Conservation (phyloP, 2,797 vertebrate genomes). For the Chaetophractus vellerosus region DNA sequence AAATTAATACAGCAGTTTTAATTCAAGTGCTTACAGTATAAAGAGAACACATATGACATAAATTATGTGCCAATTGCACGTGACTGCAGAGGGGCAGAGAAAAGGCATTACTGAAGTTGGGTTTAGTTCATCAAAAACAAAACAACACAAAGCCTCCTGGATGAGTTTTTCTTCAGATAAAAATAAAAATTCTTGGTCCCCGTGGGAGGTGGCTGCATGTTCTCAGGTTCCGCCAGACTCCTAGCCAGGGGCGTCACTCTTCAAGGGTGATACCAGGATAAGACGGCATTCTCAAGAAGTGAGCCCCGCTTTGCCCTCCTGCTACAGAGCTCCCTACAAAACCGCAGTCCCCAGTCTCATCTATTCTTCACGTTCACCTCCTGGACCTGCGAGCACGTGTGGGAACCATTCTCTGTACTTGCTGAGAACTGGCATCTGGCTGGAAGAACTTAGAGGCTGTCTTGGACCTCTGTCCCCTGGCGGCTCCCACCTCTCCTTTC, state of each 20-base stretch:
- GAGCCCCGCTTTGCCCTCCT: background rate
- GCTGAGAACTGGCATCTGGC: background rate
- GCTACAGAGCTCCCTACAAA: background rate
- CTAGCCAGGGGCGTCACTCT: background rate
- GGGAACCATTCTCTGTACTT: background rate
- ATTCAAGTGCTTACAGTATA: background rate
- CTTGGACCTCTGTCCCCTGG: background rate
- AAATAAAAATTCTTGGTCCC: background rate
- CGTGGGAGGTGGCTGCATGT: background rate
- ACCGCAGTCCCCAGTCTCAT: too few species aligned
- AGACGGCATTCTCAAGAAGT: background rate
- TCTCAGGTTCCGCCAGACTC: background rate
- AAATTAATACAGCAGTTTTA: constrained; percentile 46
- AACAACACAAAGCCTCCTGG: background rate
- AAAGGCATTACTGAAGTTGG: background rate
- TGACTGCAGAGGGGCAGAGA: constrained; percentile 6
- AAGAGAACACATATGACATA: background rate
- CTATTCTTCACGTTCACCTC: background rate
- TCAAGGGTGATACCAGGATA: too few species aligned
- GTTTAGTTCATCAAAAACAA: constrained; percentile 30
- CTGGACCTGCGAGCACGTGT: background rate
- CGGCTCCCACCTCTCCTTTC: accelerated
- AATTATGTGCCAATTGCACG: background rate
- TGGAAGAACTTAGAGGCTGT: background rate
- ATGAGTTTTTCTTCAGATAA: background rate